Evolutionary conservation across 2,888 invertebrate species (phyloP).

Genomic region (Cetonia aurata): DNA sequence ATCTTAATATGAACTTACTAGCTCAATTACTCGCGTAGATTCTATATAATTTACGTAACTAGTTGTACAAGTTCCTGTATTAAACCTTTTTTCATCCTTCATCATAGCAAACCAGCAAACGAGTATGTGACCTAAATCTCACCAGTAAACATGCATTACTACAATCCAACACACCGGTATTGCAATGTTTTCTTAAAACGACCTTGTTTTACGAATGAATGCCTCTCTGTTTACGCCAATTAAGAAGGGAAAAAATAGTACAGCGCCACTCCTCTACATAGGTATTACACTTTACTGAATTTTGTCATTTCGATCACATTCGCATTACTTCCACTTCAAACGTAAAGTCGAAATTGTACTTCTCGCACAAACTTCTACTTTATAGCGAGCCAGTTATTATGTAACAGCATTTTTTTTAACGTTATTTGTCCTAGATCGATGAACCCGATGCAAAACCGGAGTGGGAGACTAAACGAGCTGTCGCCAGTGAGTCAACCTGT

Average conservation of each 20-base stretch:
- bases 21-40: slow-evolving; percentile 17
- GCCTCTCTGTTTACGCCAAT: slow-evolving; percentile 2
- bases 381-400: not conserved
- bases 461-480: slow-evolving; percentile 2
- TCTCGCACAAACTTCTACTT: not conserved
- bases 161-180: not conserved
- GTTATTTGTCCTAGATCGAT: slow-evolving; percentile 33
- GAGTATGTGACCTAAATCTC: slow-evolving; percentile 22
- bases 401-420: slow-evolving; percentile 15
- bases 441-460: slow-evolving; percentile 31
- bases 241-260: slow-evolving; percentile 4
- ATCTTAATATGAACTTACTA: not conserved
- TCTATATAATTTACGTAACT: slow-evolving; percentile 3
- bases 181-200: not conserved
- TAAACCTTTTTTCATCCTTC: slow-evolving; percentile 7
- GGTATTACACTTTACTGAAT: too few species aligned
- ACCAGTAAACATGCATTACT: not conserved
- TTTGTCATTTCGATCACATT: too few species aligned
- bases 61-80: slow-evolving; percentile 18
- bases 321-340: too few species aligned
- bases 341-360: too few species aligned
- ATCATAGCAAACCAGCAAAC: not conserved
- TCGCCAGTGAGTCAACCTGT: slow-evolving; percentile 38
- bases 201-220: not conserved
- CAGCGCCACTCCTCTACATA: too few species aligned